Base-by-base conservation (phyloP, 1,140 invertebrate species). In the Anastrepha obliqua region DNA sequence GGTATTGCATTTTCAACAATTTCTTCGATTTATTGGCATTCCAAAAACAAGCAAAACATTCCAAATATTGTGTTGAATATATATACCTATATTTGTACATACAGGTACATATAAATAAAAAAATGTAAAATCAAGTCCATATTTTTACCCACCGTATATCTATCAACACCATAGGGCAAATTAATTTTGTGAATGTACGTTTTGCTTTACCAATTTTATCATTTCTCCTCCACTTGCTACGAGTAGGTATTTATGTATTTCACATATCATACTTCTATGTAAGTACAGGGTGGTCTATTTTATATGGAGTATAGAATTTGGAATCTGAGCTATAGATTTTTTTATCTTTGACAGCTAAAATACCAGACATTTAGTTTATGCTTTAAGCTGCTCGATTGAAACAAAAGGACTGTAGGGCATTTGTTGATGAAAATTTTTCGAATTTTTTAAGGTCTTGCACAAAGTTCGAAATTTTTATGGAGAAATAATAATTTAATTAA, bases 141-240 rank as follows among this genome's bases (percentile, higher is more conserved):
- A 74, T 11, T 74, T 44, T 42, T 42, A 70, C 11, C 17, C 39
- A 42, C 15, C 39, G 13, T 70, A 17, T 13, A 70, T 70, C 20
- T 8, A 70, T 4, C 11, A n/a, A 44, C 44, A 20, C 9, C 47
- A 29, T 55, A 47, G 42, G 20, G 47, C 74, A 55, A 11, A 9
- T 2, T 0, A 11, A 5, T 42, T 81, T 55, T 81, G 47, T 55
- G 74, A 51, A 55, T 81, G 29, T 81, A 81, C 47, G 47, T 55
- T 81, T 81, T 55, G 29, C 47, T n/a, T 47, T 55, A 81, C 55
- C 47, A 81, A 81, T 55, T 81, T 55, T 81, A 81, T 81, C 74
- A 55, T 47, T 74, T 6, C 51, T 8, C 51, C 65, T 20, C 13
- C 70, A 39, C 39, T 42, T 67, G 29, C 13, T 42, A 13, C 17